Conservation (phyloP, 2,797 vertebrate species). For the Periophthalmus magnuspinnatus region DNA sequence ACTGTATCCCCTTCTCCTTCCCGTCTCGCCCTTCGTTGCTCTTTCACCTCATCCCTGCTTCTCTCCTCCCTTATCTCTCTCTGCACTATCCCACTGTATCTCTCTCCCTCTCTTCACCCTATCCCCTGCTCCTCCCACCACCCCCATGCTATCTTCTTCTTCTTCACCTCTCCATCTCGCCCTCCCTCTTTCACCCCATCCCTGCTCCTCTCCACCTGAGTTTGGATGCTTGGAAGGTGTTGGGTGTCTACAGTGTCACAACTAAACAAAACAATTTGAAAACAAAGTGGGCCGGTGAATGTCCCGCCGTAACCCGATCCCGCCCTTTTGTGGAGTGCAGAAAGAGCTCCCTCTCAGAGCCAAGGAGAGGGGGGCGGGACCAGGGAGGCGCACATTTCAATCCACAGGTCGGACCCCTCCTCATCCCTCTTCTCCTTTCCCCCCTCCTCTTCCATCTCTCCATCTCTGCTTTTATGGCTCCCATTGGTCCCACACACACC, state of each 20-base stretch:
- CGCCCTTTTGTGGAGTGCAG: constrained; percentile 73
- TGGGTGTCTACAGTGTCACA: constrained; percentile 86
- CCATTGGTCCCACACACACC: constrained; percentile 53
- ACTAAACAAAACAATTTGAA: constrained; percentile 89
- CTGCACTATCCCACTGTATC: not conserved
- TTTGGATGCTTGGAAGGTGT: constrained; percentile 83
- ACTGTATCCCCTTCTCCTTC: not conserved
- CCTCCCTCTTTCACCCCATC: not conserved
- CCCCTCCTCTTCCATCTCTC: constrained; percentile 40
- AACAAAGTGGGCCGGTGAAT: constrained; percentile 85
- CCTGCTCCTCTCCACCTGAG: constrained; percentile 62
- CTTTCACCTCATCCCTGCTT: not conserved
- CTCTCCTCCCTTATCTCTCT: too few species aligned
- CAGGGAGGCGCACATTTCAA: constrained; percentile 75
- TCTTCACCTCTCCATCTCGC: constrained; percentile 16
- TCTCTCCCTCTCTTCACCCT: too few species aligned
- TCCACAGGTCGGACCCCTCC: constrained; percentile 68
- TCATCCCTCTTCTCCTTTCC: constrained; percentile 44
- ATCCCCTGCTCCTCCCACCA: not conserved
- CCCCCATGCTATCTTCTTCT: not conserved
- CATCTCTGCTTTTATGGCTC: constrained; percentile 44
- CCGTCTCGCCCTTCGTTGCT: not conserved
- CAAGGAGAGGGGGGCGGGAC: constrained; percentile 54
- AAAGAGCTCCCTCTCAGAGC: constrained; percentile 78
- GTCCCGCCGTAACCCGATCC: constrained; percentile 77